Base-by-base conservation (phyloP, 2,113 vertebrate genomes). In the Furnarius figulus region DNA sequence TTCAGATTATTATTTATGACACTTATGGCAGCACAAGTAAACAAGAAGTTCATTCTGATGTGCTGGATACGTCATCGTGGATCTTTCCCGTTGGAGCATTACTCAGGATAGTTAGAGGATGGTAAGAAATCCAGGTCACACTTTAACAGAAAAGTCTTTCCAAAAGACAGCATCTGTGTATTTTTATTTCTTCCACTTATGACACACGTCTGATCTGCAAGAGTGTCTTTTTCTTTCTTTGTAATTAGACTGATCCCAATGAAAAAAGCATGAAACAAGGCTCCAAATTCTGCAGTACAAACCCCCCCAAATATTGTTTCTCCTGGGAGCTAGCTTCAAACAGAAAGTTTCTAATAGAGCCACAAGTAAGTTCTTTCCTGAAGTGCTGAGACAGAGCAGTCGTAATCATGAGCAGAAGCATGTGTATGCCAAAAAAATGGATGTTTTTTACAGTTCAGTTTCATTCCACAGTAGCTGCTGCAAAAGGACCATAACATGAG, bases 1-100 rank as follows among this genome's bases (percentile, higher is more conserved):
- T 98, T 72, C 98, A 98, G 98, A 97, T 98, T 89, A 85, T 98
- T 95, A 97, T 98, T 97, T 98, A 97, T 96, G 98, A 98, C 93
- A 90, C 97, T 95, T 92, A 67, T 82, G 97, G 97, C 24, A 93
- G 93, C 80, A 98, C 93, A 97, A 97, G 91, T 91, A 98, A 98
- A 94, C 97, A 94, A 96, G 98, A 98, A 93, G 81, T 98, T 85
- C 97, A 98, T 86, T 90, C 83, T 85, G 98, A 97, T 91, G 90
- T 98, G 93, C 92, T 93, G 31, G 98, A 98, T 97, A 83, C 98
- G 74, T 97, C 97, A 12, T 95, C 96, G 4, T 98, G 98, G 98
- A 90, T 93, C 78, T 98, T 98, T 96, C 97, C 97, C 9, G 59
- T 92, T 93, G 98, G 98, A 90, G 92, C 97, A 24, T 90, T 98